Evolutionary conservation across 2,888 invertebrate species (phyloP).

Genomic region (Cylloceria caligata): DNA sequence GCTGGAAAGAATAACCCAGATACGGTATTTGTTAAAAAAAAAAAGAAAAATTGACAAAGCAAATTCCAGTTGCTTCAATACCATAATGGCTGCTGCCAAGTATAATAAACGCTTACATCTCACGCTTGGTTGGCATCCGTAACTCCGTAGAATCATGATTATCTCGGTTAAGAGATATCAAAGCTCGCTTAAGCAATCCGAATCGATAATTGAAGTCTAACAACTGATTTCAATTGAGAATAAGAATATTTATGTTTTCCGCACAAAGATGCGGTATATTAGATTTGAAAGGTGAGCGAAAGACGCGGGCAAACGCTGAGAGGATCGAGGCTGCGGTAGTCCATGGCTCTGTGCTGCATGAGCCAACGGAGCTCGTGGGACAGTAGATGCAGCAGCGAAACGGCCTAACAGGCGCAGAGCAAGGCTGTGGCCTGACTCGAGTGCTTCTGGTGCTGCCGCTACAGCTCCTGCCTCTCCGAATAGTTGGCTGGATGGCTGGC

Average conservation of each 20-base stretch:
- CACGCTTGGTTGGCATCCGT: not conserved
- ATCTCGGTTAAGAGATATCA: too few relatives aligned
- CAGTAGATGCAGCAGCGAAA: slow-evolving; percentile 69
- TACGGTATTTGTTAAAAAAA: slow-evolving; percentile 68
- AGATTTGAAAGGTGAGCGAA: slow-evolving; percentile 9
- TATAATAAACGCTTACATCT: not conserved
- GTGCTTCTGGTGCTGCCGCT: slow-evolving; percentile 48
- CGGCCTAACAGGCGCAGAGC: slow-evolving; percentile 72
- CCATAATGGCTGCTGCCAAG: not conserved
- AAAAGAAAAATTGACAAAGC: slow-evolving; percentile 37
- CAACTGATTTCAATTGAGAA: too few relatives aligned
- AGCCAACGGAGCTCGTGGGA: slow-evolving; percentile 48
- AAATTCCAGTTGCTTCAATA: not conserved
- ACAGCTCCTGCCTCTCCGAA: slow-evolving; percentile 50
- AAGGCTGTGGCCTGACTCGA: slow-evolving; percentile 59
- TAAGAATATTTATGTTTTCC: too few relatives aligned
- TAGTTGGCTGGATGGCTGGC: slow-evolving; percentile 77
- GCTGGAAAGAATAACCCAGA: slow-evolving; percentile 71
- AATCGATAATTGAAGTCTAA: too few relatives aligned
- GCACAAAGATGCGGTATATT: not conserved
- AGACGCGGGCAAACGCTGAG: slow-evolving; percentile 21
- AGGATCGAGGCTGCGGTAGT: slow-evolving; percentile 20
- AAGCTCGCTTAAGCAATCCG: too few relatives aligned
- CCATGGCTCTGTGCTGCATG: slow-evolving; percentile 54
- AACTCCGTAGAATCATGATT: not conserved